Percentiles rank a stretch among this genome's conserved stretches.
These are phyloP conservation scores for Telmatherina bonti DNA, from an alignment of 2,797 vertebrate species.

Conservation along the genomic window DNA sequence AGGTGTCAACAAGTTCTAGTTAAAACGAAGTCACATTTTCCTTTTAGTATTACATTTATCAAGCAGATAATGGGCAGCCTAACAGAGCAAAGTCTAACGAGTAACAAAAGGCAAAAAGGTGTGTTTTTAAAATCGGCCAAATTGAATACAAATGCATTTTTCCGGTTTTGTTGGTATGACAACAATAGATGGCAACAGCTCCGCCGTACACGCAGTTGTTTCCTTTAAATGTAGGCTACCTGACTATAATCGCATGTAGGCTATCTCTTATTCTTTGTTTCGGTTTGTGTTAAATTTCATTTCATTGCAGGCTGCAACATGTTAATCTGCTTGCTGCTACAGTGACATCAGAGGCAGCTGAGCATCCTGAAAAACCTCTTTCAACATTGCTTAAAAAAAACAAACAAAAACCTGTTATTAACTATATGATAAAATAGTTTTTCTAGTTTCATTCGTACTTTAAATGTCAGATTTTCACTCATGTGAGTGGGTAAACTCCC, in stretches of 20 bases:
- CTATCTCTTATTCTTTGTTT: conserved; percentile 16
- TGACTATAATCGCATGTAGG: no score
- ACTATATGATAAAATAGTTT: neutral
- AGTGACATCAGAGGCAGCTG: neutral
- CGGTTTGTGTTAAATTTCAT: conserved; percentile 2
- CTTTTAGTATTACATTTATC: neutral
- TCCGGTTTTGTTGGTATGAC: conserved; percentile 34
- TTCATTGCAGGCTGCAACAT: neutral
- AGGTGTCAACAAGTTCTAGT: neutral
- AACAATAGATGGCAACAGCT: conserved; percentile 35
- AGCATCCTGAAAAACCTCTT: neutral
- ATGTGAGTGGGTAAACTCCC: neutral
- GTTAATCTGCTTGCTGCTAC: neutral
- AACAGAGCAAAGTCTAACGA: rapidly evolving
- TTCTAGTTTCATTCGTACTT: neutral
- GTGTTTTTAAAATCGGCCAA: neutral
- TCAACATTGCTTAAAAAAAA: no score
- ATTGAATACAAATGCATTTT: neutral
- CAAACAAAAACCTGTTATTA: neutral
- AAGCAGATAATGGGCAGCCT: neutral
- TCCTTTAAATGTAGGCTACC: no score
- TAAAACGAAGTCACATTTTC: neutral
- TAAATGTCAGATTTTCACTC: neutral
- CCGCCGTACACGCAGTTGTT: neutral
- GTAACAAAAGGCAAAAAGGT: neutral